Conservation (phyloP, 2,797 vertebrate species). For the Limosa lapponica region DNA sequence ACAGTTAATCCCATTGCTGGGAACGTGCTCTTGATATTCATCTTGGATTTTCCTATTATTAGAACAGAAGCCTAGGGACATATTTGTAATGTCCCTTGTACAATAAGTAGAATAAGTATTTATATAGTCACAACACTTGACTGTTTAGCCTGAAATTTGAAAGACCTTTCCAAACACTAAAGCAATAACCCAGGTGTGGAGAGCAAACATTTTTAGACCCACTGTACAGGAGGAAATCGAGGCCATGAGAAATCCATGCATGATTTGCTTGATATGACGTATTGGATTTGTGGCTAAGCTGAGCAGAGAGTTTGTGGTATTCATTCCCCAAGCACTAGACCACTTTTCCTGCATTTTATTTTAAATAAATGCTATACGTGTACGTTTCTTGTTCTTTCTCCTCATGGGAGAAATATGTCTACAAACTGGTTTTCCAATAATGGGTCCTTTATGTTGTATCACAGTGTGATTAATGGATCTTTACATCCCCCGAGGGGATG, state of each 20-base stretch:
- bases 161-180: slow-evolving; percentile 58
- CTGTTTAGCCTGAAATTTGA: slow-evolving; percentile 56
- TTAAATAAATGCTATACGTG: rapidly evolving
- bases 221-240: neutral
- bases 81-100: slow-evolving; percentile 22
- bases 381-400: neutral
- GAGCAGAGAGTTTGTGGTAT: neutral
- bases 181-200: slow-evolving; percentile 46
- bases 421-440: neutral
- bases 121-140: slow-evolving; percentile 51
- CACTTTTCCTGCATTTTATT: neutral
- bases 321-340: neutral
- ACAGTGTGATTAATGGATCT: neutral
- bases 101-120: slow-evolving; percentile 43
- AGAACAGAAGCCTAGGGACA: neutral
- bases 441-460: neutral
- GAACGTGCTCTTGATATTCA: neutral
- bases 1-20: neutral
- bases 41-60: slow-evolving; percentile 14
- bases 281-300: neutral
- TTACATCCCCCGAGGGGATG: neutral
- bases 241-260: neutral
- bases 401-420: neutral
- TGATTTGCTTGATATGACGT: neutral
- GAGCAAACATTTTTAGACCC: slow-evolving; percentile 52